A percentile compares a stretch with the other conserved stretches of the same genome.
phyloP scores from a whole-genome alignment of 2,797 vertebrate species.

The Acanthis flammea region DNA sequence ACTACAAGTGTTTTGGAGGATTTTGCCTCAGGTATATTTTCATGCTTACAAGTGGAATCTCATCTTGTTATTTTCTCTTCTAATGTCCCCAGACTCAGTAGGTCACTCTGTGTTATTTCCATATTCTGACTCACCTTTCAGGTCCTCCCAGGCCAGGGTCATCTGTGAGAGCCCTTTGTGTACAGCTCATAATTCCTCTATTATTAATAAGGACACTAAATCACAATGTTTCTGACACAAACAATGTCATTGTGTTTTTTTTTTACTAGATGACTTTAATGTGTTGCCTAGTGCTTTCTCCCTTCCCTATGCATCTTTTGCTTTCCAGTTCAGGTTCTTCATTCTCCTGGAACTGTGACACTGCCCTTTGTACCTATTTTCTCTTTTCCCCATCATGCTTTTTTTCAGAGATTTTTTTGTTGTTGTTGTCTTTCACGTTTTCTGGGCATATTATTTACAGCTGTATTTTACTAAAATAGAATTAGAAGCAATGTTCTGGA shows the following conservation, averaged over 20 bases:
- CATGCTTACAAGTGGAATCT: background rate
- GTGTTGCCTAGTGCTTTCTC: background rate
- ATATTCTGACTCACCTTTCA: background rate
- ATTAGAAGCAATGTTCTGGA: slow-evolving; percentile 47
- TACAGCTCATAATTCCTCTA: background rate
- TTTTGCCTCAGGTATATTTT: slow-evolving; percentile 39
- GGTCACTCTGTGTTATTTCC: background rate
- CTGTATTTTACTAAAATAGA: slow-evolving; percentile 10
- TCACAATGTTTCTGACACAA: background rate
- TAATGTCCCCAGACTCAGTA: background rate
- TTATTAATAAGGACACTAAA: slow-evolving; percentile 17
- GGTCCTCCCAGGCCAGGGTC: background rate
- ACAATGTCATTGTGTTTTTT: background rate
- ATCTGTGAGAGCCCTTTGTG: background rate
- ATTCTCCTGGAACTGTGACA: background rate
- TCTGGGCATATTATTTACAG: background rate
- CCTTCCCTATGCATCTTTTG: background rate
- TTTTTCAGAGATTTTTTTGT: background rate
- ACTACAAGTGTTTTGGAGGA: slow-evolving; percentile 1
- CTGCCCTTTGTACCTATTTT: background rate
- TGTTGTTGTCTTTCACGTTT: background rate
- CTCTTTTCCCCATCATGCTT: background rate
- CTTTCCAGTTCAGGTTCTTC: background rate
- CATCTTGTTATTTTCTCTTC: background rate
- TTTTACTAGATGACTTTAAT: background rate